Percentiles rank a stretch among this genome's conserved stretches.
Evolutionary conservation across 2,797 vertebrate species (phyloP).

Genomic region (Phrynocephalus forsythii): DNA sequence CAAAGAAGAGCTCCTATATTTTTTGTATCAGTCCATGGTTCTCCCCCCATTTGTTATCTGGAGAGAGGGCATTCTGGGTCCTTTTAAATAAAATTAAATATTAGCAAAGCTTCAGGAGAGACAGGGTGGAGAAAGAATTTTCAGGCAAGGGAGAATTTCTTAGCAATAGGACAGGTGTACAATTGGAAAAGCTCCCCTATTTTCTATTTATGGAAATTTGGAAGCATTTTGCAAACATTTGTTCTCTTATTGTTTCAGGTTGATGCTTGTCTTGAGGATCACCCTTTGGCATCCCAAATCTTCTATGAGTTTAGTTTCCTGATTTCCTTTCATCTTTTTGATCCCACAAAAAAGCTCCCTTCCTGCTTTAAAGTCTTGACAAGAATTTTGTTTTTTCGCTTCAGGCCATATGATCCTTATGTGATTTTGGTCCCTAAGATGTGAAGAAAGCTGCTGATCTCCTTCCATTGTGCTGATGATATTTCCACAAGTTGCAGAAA

Average conservation of each 20-base stretch:
- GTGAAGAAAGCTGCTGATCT: not conserved
- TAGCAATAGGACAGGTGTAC: not conserved
- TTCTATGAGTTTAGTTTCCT: not conserved
- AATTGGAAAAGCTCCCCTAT: not conserved
- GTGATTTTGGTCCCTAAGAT: not conserved
- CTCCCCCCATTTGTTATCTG: not conserved
- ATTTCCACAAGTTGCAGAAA: not conserved
- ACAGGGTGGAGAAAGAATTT: not conserved
- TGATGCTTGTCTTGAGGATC: not conserved
- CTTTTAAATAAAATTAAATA: not conserved
- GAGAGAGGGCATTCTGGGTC: not conserved
- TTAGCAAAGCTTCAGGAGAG: not conserved
- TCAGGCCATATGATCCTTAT: not conserved
- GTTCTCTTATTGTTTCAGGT: not conserved
- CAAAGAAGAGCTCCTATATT: not conserved
- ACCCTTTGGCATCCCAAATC: not conserved
- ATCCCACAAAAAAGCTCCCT: not conserved
- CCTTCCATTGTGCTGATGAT: not conserved
- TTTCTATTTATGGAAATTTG: not conserved
- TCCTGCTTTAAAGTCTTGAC: not conserved
- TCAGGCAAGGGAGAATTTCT: not conserved
- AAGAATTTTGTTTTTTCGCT: not conserved
- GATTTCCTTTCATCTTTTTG: not conserved
- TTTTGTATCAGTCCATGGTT: not conserved
- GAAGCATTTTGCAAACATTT: not conserved